phyloP scores from a whole-genome alignment of 2,113 vertebrate species.

The Sander lucioperca region DNA sequence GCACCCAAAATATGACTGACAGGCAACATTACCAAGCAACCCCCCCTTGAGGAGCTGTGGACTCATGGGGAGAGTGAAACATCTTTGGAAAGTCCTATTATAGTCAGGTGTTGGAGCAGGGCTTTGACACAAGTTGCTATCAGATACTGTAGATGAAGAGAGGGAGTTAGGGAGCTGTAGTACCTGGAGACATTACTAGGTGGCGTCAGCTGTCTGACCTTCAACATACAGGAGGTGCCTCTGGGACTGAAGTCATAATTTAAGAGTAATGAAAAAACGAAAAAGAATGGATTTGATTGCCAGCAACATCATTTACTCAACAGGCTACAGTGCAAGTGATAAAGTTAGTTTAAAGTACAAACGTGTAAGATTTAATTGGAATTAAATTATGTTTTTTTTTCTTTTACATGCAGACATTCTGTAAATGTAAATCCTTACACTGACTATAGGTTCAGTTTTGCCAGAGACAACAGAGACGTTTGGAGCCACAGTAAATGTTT shows the following conservation, averaged over 20 bases:
- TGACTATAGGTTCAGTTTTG: not conserved
- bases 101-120: constrained; percentile 41
- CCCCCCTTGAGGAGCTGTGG: constrained; percentile 39
- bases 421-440: not conserved
- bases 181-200: constrained; percentile 66
- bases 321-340: not conserved
- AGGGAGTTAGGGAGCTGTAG: constrained; percentile 61
- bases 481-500: not conserved
- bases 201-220: constrained; percentile 70
- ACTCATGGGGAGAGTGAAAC: constrained; percentile 55
- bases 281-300: constrained; percentile 33
- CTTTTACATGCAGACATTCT: not conserved
- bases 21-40: constrained; percentile 56
- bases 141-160: constrained; percentile 44
- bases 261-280: constrained; percentile 50
- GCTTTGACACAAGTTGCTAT: constrained; percentile 49
- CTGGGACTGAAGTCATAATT: constrained; percentile 60
- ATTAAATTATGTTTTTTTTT: not conserved
- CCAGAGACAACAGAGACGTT: not conserved
- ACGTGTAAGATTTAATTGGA: not conserved
- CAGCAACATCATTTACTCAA: not conserved
- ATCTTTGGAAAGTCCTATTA: constrained; percentile 63
- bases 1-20: constrained; percentile 64
- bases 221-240: constrained; percentile 52
- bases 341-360: not conserved